Conservation (phyloP, 2,888 invertebrate genomes). For the Eilema caniola region DNA sequence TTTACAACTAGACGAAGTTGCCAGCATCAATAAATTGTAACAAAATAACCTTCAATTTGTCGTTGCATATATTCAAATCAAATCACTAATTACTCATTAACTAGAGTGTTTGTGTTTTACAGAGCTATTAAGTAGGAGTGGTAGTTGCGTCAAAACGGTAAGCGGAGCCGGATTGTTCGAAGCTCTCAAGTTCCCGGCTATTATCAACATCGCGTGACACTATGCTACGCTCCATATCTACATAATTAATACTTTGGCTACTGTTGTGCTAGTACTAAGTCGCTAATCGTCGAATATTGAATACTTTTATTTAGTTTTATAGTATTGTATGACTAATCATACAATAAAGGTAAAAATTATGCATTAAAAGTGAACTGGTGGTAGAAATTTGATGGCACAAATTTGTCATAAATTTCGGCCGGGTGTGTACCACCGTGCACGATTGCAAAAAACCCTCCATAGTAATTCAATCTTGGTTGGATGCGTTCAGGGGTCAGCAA, state of each 20-base stretch:
- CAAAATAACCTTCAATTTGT: not conserved
- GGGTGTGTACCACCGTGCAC: too few relatives aligned
- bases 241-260: conserved; percentile 24
- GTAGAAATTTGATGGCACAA: too few relatives aligned
- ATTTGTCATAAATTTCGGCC: too few relatives aligned
- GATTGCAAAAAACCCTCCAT: too few relatives aligned
- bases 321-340: not conserved
- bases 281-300: conserved; percentile 17
- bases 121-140: conserved; percentile 38
- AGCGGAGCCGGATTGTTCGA: conserved; percentile 25
- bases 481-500: too few relatives aligned
- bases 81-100: conserved; percentile 18
- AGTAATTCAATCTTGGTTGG: too few relatives aligned
- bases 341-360: not conserved
- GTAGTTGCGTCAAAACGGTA: conserved; percentile 34
- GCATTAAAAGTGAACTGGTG: too few relatives aligned
- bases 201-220: conserved; percentile 30
- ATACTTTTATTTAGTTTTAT: conserved; percentile 12
- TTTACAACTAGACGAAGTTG: not conserved
- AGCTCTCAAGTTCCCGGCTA: conserved; percentile 22
- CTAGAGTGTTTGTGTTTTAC: conserved; percentile 22
- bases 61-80: conserved; percentile 4
- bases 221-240: conserved; percentile 26
- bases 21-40: not conserved
- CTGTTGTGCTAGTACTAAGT: conserved; percentile 3